Evolutionary conservation across 1,140 invertebrate species (phyloP), one percentile per base, ranked within the genome.

Genomic region (Samia ricini): DNA sequence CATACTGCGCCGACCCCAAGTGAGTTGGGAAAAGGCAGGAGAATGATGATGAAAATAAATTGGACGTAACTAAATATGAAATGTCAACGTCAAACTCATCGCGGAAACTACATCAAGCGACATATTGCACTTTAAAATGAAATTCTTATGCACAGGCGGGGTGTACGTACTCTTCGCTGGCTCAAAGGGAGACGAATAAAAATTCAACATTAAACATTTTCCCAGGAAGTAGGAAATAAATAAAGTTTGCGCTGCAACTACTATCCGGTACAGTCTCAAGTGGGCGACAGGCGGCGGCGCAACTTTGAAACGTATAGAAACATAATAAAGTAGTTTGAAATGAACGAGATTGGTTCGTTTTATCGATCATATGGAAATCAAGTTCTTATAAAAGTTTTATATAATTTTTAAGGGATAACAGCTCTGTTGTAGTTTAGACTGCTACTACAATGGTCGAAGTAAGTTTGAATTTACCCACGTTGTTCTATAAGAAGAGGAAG

Each of bases 181-280:
- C 61, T 23, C 56, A 65, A 66, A 70, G 60, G 68, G 69, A 72
- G 59, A 58, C 59, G 70, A 72, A 78, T 72, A 76, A 79, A 81
- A 75, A 72, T 72, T 70, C 62, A 75, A 79, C 74, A 72, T 79
- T 79, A 79, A 79, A 74, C 68, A 74, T 76, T 73, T 72, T 66
- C 74, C 21, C 23, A 21, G 56, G 50, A 77, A 74, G 62, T 74
- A 68, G 56, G 55, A 62, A 72, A 68, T 71, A 71, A 77, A 69
- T 72, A 68, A 71, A 71, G 69, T 68, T 71, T 70, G 48, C 50
- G 18, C n/a, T n/a, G 2, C 21, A 64, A 62, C 58, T 60, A n/a
- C 22, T 42, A 58, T 64, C 65, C 49, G 54, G 56, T 24, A 22
- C 23, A 51, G 23, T 61, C 63, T 65, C 60, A 36, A 69, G 63